phyloP scores from a whole-genome alignment of 2,797 vertebrate species.

The Mallotus villosus region DNA sequence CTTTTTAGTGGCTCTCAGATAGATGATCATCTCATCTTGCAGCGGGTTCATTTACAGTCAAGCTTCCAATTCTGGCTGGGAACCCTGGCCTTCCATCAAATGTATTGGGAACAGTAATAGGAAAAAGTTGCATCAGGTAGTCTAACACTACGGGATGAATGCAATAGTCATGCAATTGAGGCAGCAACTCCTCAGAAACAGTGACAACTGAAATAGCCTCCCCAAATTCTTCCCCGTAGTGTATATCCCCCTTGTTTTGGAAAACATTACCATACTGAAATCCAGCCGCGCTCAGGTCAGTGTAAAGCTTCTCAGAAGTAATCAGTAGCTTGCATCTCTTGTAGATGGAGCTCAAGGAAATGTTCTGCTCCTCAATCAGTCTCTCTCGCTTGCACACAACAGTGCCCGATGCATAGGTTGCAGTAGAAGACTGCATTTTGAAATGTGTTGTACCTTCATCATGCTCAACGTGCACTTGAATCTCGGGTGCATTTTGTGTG shows the following conservation, averaged over 20 bases:
- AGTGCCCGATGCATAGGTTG: slow-evolving; percentile 60
- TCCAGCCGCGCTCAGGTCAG: slow-evolving; percentile 67
- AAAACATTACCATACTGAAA: slow-evolving; percentile 83
- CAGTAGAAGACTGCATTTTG: slow-evolving; percentile 49
- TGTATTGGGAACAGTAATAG: slow-evolving; percentile 53
- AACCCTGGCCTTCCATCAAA: slow-evolving; percentile 69
- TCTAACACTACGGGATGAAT: slow-evolving; percentile 86
- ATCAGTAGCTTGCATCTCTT: slow-evolving; percentile 74
- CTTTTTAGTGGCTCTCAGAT: slow-evolving; percentile 72
- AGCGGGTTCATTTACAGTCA: slow-evolving; percentile 76
- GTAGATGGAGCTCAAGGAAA: slow-evolving; percentile 71
- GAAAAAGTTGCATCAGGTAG: slow-evolving; percentile 80
- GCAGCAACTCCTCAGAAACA: slow-evolving; percentile 64
- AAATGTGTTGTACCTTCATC: slow-evolving; percentile 46
- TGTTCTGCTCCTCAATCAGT: slow-evolving; percentile 54
- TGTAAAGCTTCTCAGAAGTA: slow-evolving; percentile 72
- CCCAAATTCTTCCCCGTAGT: slow-evolving; percentile 78
- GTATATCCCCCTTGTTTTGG: slow-evolving; percentile 74
- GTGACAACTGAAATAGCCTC: slow-evolving; percentile 75
- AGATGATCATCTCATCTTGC: slow-evolving; percentile 83
- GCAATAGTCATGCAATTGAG: slow-evolving; percentile 77
- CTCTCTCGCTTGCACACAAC: slow-evolving; percentile 26
- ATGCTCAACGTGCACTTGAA: slow-evolving; percentile 50
- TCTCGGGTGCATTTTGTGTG: slow-evolving; percentile 27
- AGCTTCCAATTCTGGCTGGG: slow-evolving; percentile 77